A percentile compares a stretch with the other conserved stretches of the same genome.
Evolutionary conservation across 2,113 vertebrate species (phyloP).

Genomic region (Haemorhous mexicanus): DNA sequence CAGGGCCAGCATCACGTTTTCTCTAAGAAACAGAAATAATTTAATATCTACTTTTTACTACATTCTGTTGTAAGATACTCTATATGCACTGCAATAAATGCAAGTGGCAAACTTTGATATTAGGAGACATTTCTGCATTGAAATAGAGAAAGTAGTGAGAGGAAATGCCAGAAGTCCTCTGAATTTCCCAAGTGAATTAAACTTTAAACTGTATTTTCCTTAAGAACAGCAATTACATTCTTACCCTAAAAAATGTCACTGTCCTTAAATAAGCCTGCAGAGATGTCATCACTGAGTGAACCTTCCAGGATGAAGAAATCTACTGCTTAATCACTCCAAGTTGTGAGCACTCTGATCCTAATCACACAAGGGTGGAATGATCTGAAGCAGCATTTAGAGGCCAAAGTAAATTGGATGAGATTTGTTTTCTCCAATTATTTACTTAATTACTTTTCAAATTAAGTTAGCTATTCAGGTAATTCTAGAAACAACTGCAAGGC

Average conservation of each 20-base stretch:
- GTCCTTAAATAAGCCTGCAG: background rate
- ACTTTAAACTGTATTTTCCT: background rate
- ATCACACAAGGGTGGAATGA: background rate
- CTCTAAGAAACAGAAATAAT: background rate
- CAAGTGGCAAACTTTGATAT: background rate
- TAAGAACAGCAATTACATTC: background rate
- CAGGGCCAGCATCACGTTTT: background rate
- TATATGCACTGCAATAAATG: background rate
- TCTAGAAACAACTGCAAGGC: background rate
- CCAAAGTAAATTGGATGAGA: background rate
- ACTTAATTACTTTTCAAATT: constrained; percentile 17
- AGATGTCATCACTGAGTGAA: background rate
- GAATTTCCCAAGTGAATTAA: background rate
- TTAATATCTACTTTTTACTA: background rate
- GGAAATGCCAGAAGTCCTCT: background rate
- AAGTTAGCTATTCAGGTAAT: background rate
- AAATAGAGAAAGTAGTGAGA: background rate
- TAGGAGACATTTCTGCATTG: background rate
- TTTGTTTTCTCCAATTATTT: constrained; percentile 7
- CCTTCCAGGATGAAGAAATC: background rate
- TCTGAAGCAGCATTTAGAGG: background rate
- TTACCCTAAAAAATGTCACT: background rate
- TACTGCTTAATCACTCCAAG: background rate
- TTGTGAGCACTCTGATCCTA: background rate
- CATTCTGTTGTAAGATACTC: background rate